Base-by-base conservation (phyloP, 2,888 invertebrate genomes). In the Cataglyphis rosenhaueri region DNA sequence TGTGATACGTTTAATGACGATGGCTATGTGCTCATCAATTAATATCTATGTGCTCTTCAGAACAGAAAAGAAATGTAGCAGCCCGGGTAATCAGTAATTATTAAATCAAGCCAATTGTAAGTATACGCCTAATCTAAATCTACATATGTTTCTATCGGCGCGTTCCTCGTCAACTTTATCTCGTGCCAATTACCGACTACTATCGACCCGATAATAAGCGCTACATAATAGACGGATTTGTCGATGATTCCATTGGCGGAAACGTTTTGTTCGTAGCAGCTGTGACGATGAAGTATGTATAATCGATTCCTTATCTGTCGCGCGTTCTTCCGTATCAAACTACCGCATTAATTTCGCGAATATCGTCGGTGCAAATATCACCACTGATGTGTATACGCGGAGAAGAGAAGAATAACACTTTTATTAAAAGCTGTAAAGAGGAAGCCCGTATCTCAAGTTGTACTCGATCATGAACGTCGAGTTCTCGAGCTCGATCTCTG, bases 1-100 rank as follows among this genome's bases (percentile, higher is more conserved):
- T 0, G 21, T 25, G 52, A 5, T 55, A 35, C 85, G 85, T 82
- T 90, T 90, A 89, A 84, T 87, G 85, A 64, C 81, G 76, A 68
- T 55, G 78, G 75, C 85, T 90, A 78, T 87, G 85, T 88, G 84
- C 85, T 87, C 78, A 88, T 87, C 91, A 88, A 89, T 91, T 88
- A 91, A 91, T 86, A 83, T 76, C 78, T 85, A 84, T 85, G 82
- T 86, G 83, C 83, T 86, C 81, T 62, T 88, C 86, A 87, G 21
- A 90, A 88, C 74, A 79, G 76, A 59, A 65, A 65, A 62, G 79
- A 62, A 84, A 86, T 55, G 73, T 48, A 65, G 52, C 52, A 65
- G 61, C 48, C 57, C 41, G 74, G 75, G 3, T 15, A 18, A 68
- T 1, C 41, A n/a, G 2, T 21, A 21, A 21, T 21, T 0, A 38